Evolutionary conservation across 2,888 invertebrate genomes (phyloP).

Genomic region (Stenolophus ochropezus): DNA sequence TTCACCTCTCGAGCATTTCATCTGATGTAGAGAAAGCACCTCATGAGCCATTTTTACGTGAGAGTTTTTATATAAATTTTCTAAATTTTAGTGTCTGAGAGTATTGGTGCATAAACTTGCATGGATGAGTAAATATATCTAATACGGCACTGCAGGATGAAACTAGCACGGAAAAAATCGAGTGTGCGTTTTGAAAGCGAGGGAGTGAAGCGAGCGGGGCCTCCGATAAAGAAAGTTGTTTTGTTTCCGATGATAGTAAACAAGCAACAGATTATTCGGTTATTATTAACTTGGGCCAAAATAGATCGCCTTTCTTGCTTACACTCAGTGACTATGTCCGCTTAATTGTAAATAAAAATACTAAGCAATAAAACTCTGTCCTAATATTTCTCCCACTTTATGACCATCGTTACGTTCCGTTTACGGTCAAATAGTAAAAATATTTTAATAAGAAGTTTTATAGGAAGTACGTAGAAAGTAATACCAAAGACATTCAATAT

Average conservation of each 20-base stretch:
- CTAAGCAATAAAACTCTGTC: neutral
- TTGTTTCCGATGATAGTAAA: slow-evolving; percentile 36
- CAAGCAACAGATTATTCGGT: neutral
- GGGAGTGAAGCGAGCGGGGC: neutral
- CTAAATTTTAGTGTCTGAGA: no score
- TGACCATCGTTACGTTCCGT: neutral
- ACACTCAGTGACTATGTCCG: neutral
- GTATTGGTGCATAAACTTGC: no score
- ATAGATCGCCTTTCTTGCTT: neutral
- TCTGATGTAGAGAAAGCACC: no score
- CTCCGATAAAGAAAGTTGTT: slow-evolving; percentile 31
- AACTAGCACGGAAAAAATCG: slow-evolving; percentile 11
- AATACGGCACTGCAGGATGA: neutral
- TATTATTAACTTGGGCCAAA: slow-evolving; percentile 8
- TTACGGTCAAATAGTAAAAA: slow-evolving; percentile 6
- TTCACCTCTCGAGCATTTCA: no score
- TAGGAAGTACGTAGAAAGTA: neutral
- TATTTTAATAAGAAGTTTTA: slow-evolving; percentile 7
- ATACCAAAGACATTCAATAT: neutral
- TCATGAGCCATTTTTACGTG: no score
- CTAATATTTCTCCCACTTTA: neutral
- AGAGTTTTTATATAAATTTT: no score
- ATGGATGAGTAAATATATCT: neutral
- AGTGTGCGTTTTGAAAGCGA: slow-evolving; percentile 9
- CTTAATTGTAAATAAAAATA: neutral